Evolutionary conservation across 2,888 invertebrate species (phyloP).

Genomic region (Baccha elongata): DNA sequence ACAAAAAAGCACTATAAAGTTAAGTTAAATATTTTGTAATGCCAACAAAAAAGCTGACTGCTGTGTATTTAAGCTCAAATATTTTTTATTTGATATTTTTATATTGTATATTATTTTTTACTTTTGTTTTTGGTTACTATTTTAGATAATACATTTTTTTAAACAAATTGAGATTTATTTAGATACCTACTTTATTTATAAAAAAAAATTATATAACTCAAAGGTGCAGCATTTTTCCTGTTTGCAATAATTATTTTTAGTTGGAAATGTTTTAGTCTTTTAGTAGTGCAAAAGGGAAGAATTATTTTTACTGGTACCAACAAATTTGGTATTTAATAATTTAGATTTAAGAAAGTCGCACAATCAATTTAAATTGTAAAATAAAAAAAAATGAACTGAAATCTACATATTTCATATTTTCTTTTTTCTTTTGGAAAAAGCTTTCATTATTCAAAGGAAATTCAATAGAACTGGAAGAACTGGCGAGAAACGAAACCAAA

Average conservation of each 20-base stretch:
- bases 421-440: conserved; percentile 1
- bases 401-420: conserved; percentile 43
- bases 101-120: conserved; percentile 25
- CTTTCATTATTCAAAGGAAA: no score
- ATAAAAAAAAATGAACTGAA: conserved; percentile 54
- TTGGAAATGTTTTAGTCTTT: conserved; percentile 29
- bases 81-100: conserved; percentile 53
- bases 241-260: conserved; percentile 22
- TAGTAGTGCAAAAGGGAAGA: conserved; percentile 16
- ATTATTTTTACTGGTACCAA: conserved; percentile 29
- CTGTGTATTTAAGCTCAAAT: conserved; percentile 68
- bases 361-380: conserved; percentile 67
- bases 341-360: conserved; percentile 59
- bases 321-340: conserved; percentile 34
- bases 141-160: conserved; percentile 51
- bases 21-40: conserved; percentile 63
- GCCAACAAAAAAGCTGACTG: conserved; percentile 61
- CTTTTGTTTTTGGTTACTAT: conserved; percentile 43
- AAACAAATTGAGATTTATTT: conserved; percentile 54
- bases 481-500: no score
- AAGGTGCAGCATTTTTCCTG: conserved; percentile 43
- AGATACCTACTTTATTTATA: conserved; percentile 54
- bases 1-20: conserved; percentile 52
- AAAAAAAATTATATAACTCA: conserved; percentile 41
- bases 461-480: no score